Percentiles rank a stretch among this genome's conserved stretches.
Evolutionary conservation across 2,888 invertebrate species (phyloP).

Genomic region (Platycheirus albimanus): DNA sequence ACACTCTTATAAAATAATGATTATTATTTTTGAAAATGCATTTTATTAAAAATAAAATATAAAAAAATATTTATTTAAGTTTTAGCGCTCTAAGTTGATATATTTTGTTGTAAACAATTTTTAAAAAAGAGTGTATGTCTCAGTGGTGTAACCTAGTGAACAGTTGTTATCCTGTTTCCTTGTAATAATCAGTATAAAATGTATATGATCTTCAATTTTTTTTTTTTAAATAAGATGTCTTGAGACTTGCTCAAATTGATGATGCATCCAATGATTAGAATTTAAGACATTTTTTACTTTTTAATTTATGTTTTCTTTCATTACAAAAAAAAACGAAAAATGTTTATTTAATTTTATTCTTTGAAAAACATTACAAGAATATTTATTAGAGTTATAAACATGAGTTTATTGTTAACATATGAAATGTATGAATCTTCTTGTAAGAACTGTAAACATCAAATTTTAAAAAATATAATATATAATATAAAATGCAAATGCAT

Average conservation of each 20-base stretch:
- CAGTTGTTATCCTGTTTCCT: no score
- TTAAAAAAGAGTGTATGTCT: conserved; percentile 1
- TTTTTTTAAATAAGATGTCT: background rate
- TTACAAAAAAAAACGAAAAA: background rate
- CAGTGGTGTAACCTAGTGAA: conserved; percentile 8
- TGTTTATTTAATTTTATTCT: background rate
- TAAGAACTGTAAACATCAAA: background rate
- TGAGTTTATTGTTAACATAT: conserved; percentile 50
- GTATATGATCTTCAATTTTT: conserved; percentile 29
- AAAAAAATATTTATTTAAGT: conserved; percentile 62
- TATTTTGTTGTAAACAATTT: conserved; percentile 23
- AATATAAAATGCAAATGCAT: conserved; percentile 35
- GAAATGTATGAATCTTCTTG: conserved; percentile 21
- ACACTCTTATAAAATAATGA: background rate
- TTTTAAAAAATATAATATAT: background rate
- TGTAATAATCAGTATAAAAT: conserved; percentile 10
- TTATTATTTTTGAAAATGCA: conserved; percentile 60
- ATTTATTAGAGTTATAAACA: no score
- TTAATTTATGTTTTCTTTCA: conserved; percentile 34
- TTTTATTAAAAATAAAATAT: conserved; percentile 38
- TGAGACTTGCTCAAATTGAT: conserved; percentile 33
- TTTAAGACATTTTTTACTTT: conserved; percentile 31
- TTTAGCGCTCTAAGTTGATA: conserved; percentile 40
- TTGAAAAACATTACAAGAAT: no score
- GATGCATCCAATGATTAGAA: conserved; percentile 68